Percentiles rank a stretch among this genome's conserved stretches.
These are phyloP conservation scores for Bergia sp. DNA, from an alignment of 92 coral and sea anemone genomes.

Conservation along the genomic window DNA sequence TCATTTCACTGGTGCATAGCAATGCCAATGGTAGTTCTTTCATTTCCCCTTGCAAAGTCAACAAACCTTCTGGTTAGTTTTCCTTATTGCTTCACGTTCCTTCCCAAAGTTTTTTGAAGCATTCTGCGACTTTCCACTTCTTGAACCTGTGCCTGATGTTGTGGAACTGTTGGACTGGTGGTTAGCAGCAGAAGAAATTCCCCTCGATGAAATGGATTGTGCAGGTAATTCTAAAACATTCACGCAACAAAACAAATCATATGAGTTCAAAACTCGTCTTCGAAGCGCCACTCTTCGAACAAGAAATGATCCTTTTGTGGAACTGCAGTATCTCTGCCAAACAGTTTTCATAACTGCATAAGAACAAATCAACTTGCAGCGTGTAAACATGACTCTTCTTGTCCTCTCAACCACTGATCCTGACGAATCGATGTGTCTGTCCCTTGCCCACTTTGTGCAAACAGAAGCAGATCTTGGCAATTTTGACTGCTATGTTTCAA, in stretches of 20 bases:
- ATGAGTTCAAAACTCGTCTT: not conserved
- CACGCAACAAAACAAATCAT: not conserved
- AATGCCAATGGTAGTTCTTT: not conserved
- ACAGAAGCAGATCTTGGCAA: too few relatives aligned
- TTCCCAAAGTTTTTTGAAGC: slow-evolving; percentile 10
- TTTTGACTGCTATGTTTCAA: too few relatives aligned
- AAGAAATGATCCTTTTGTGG: not conserved
- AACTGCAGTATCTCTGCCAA: slow-evolving; percentile 15
- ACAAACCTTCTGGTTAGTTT: slow-evolving; percentile 41
- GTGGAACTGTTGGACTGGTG: slow-evolving; percentile 6
- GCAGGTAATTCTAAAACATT: not conserved
- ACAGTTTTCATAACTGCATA: slow-evolving; percentile 20
- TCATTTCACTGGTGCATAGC: too few relatives aligned
- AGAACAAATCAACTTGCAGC: slow-evolving; percentile 5
- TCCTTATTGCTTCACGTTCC: slow-evolving; percentile 3
- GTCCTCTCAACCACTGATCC: not conserved
- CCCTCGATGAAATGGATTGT: not conserved
- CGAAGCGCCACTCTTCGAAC: not conserved
- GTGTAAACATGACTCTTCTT: slow-evolving; percentile 10
- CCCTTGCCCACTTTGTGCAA: too few relatives aligned
- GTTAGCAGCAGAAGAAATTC: not conserved
- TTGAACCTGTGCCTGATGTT: not conserved
- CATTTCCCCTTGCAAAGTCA: not conserved
- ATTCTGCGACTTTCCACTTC: not conserved
- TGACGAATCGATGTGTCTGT: not conserved